Conservation (phyloP, 2,797 vertebrate species). For the Macropus fuliginosus region DNA sequence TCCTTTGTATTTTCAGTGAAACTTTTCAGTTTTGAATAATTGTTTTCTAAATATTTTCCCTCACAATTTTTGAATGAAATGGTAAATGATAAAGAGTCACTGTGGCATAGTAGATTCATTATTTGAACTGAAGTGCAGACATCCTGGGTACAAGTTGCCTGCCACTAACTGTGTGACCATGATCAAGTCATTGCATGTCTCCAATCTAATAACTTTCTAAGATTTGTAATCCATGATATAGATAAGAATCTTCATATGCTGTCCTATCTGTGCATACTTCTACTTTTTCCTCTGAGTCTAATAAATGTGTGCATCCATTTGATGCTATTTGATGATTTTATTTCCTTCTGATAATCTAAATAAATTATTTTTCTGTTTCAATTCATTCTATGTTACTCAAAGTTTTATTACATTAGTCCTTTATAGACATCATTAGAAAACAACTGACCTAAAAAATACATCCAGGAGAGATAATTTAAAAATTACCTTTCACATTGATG, state of each 20-base stretch:
- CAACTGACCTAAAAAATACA: no score
- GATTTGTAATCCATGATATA: background rate
- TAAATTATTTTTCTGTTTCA: background rate
- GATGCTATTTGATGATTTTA: background rate
- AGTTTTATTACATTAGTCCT: background rate
- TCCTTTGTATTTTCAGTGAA: background rate
- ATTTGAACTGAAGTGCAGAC: background rate
- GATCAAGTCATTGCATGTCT: background rate
- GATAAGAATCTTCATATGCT: background rate
- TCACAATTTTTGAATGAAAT: background rate
- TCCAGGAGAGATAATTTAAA: no score
- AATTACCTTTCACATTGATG: no score
- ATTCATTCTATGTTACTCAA: background rate
- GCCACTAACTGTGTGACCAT: background rate
- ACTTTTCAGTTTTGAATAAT: background rate
- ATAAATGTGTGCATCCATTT: background rate
- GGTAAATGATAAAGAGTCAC: background rate
- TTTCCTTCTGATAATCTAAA: background rate
- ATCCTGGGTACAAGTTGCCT: background rate
- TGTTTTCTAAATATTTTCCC: background rate
- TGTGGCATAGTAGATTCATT: background rate
- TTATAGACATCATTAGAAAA: no score
- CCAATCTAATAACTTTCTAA: background rate
- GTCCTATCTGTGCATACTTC: background rate
- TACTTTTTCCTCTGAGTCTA: background rate